Evolutionary conservation across 2,113 vertebrate species (phyloP), one percentile per base, ranked within the genome.

Genomic region (Embiotoca jacksoni): DNA sequence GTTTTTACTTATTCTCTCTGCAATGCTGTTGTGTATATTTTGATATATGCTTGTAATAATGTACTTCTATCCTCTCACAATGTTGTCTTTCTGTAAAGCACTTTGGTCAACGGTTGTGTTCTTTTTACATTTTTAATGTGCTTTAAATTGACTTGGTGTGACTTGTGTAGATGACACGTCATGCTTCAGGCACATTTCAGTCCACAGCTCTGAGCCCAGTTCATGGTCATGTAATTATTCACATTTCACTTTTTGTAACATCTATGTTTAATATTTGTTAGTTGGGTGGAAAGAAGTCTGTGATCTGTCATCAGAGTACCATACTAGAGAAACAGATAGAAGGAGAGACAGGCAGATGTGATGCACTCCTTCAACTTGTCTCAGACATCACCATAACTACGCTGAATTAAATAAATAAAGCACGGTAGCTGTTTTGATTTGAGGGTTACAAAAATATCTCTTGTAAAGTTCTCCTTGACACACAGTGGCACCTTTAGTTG

Each of bases 381-480:
- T 65, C 59, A 66, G 50, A 78, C 70, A 59, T 78, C 69, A 35
- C 4, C 63, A 61, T 33, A 13, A 71, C 4, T 23, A 37, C 31
- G 36, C 60, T 23, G 9, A 72, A 57, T 69, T 32, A 60, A 41
- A 49, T 65, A 57, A 58, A 69, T 66, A 74, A 85, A 65, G 52
- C 13, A 44, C 23, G 55, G 46, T 30, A 59, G 56, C 52, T 44
- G 36, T 62, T 78, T 64, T 75, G 70, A 78, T 69, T 77, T 23
- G 15, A 52, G 61, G 35, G 50, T 72, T 57, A 70, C 59, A 78
- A 80, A 85, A 80, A 62, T 76, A 81, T 61, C 61, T 72, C 39
- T 79, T 78, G 63, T 72, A 64, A 64, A 75, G 39, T 72, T 83
- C 54, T 75, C 13, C 41, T 46, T 60, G 62, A 73, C 23, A 50